Conservation (phyloP, 2,113 vertebrate genomes). For the Pagrus major region DNA sequence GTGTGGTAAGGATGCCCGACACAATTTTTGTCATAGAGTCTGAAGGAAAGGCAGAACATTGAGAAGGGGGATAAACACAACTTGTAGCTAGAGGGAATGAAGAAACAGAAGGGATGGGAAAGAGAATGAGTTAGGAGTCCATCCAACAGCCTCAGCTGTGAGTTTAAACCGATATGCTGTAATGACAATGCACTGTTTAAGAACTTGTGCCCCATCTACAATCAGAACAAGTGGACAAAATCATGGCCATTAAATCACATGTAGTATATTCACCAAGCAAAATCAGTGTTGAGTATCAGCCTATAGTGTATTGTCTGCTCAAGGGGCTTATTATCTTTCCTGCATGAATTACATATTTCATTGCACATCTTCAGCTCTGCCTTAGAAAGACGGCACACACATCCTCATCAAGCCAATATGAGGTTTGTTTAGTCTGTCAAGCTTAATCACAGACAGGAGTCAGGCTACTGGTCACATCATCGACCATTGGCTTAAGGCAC, state of each 20-base stretch:
- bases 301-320: background rate
- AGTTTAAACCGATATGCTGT: slow-evolving; percentile 57
- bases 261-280: background rate
- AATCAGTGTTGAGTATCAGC: background rate
- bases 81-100: slow-evolving; percentile 41
- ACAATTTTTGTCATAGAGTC: background rate
- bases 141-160: slow-evolving; percentile 53
- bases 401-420: background rate
- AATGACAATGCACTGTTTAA: slow-evolving; percentile 37
- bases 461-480: slow-evolving; percentile 12
- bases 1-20: background rate
- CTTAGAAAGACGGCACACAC: background rate
- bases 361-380: background rate
- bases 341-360: slow-evolving; percentile 21
- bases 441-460: slow-evolving; percentile 2
- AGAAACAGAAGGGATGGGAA: slow-evolving; percentile 46
- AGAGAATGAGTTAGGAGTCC: slow-evolving; percentile 38
- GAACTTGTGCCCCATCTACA: slow-evolving; percentile 14
- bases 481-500: slow-evolving; percentile 5
- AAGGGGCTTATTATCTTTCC: background rate
- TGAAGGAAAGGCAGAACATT: slow-evolving; percentile 15
- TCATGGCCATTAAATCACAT: background rate
- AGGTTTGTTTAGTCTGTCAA: slow-evolving; percentile 27
- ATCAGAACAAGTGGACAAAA: slow-evolving; percentile 7
- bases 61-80: slow-evolving; percentile 13